Percentiles rank a stretch among this genome's conserved stretches.
These are phyloP conservation scores for Drosophila seclusa DNA, from an alignment of 2,888 invertebrate genomes.

Conservation along the genomic window DNA sequence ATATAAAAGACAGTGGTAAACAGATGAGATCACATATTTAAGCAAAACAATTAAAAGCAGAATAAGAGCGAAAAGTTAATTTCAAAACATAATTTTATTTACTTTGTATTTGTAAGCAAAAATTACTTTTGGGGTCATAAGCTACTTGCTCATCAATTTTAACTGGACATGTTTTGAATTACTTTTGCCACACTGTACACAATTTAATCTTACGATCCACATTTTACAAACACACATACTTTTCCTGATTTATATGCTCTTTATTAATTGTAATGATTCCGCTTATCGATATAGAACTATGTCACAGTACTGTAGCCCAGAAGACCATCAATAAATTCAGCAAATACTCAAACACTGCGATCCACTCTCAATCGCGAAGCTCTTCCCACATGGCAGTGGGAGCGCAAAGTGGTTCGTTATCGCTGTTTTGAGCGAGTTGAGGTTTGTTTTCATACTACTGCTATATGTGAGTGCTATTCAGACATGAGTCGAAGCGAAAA, in stretches of 20 bases:
- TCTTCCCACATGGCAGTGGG: constrained; percentile 34
- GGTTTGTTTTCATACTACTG: constrained; percentile 16
- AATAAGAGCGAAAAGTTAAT: not conserved
- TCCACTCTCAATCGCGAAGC: constrained; percentile 47
- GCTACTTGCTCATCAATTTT: not conserved
- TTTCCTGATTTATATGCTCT: constrained; percentile 12
- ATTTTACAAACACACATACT: constrained; percentile 9
- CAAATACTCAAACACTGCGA: constrained; percentile 38
- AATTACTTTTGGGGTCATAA: not conserved
- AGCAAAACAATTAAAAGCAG: not conserved
- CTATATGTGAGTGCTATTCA: constrained; percentile 48
- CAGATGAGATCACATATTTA: not conserved
- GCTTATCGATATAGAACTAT: constrained; percentile 47
- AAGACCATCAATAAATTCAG: constrained; percentile 20
- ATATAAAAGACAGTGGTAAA: not conserved
- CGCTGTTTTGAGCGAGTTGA: constrained; percentile 30
- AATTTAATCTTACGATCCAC: constrained; percentile 25
- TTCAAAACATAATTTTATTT: not conserved
- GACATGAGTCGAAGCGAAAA: constrained; percentile 48
- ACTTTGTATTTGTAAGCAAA: not conserved
- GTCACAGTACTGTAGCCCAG: constrained; percentile 26
- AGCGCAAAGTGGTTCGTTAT: constrained; percentile 48
- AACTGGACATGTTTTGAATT: not conserved
- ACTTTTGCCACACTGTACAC: not conserved
- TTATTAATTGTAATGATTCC: constrained; percentile 11